Base-by-base conservation (phyloP, 1,140 invertebrate species). In the Stenopsyche tienmushanensis region DNA sequence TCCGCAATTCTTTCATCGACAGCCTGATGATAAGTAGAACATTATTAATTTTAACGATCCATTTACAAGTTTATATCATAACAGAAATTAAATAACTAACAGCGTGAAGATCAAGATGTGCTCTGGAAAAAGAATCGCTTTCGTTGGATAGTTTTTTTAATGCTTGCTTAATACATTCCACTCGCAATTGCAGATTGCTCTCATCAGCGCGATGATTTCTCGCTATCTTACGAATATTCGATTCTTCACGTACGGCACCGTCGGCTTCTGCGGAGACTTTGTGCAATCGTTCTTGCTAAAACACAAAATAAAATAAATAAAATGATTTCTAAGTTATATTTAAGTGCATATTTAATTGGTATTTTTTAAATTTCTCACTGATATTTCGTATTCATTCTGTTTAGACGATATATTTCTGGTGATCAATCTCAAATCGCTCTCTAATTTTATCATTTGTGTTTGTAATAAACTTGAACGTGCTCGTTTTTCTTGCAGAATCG, bases 1-100 rank as follows among this genome's bases (percentile, higher is more conserved):
- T 89, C 86, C 0, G 83, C 72, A 62, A 82, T 76, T 7, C 87
- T 77, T 73, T 89, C 87, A 73, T 82, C 81, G 80, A 88, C 83
- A 0, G 83, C 83, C 86, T 81, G 44, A 10, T 15, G 42, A 34
- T 7, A 34, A 34, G 13, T 34, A 34, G 13, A 7, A 34, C 13
- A 34, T 34, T 7, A 34, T 34, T 34, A 34, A 34, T 7, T 7
- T 34, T 7, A 34, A 34, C 29, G 13, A 42, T 17, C 9, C 8
- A 45, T 47, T 15, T 58, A 44, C 23, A 63, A n/a, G n/a, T n/a
- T n/a, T n/a, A n/a, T n/a, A n/a, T n/a, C n/a, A n/a, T n/a, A n/a
- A n/a, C n/a, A n/a, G n/a, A n/a, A n/a, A n/a, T n/a, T n/a, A n/a
- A n/a, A n/a, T n/a, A n/a, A n/a, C n/a, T n/a, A 64, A 70, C 71